Evolutionary conservation across 2,797 vertebrate genomes (phyloP), one percentile per base, ranked within the genome.

Genomic region (Sebastolobus alascanus): DNA sequence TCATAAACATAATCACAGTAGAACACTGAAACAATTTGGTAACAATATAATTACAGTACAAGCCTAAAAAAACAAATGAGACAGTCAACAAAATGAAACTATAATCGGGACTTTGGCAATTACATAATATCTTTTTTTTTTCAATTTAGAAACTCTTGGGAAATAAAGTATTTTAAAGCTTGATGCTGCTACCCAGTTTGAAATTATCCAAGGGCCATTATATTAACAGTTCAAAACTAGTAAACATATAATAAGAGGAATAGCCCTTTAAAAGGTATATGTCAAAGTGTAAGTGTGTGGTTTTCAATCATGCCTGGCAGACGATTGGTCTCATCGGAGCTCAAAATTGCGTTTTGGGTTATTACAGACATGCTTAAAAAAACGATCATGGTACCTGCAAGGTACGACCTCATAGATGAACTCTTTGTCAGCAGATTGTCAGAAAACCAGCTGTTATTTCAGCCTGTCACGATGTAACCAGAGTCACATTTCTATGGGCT

Each of bases 191-290:
- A 95, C 93, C 86, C 84, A 71, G 77, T 94, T 87, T 86, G 80
- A 92, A 84, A 84, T 91, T 68, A 93, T 89, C 86, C 81, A 86
- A 93, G 95, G 93, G 94, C 94, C 79, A 33, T 92, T 86, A 82
- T 89, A 82, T 91, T 59, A 87, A 89, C 77, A 60, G 52, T 84
- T 93, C 69, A 91, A 92, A 89, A 84, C 79, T 91, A 88, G 92
- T 95, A 93, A 95, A 95, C 93, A 83, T 93, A 95, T 79, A 92
- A 90, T 92, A 94, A 90, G 84, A 94, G 90, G 89, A 94, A 91
- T 96, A 96, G 96, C 96, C 96, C 96, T 96, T 96, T 96, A 75
- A 89, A 94, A 93, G 84, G 88, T 91, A 87, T 82, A 91, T 68
- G 83, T 85, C 60, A 65, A 84, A 88, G 89, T 90, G 81, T 90